Evolutionary conservation across 2,888 invertebrate species (phyloP).

Genomic region (Cryptocephalus primarius): DNA sequence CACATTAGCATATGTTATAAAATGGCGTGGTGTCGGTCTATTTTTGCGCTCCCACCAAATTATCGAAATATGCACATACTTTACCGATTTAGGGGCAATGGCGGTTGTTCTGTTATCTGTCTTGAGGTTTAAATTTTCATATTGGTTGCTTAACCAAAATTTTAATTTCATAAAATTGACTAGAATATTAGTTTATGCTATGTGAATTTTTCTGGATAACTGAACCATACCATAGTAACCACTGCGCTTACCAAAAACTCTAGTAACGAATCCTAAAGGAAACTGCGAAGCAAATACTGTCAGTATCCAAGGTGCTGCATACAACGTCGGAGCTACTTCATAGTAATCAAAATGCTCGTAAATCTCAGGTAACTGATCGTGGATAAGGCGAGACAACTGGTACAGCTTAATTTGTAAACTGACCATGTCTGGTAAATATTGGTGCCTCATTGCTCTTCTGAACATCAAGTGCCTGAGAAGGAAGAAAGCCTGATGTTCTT

Average conservation of each 20-base stretch:
- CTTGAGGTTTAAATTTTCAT: no score
- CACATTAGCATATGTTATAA: no score
- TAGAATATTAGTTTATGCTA: no score
- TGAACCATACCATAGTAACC: no score
- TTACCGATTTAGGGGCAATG: no score
- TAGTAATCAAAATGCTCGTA: slow-evolving; percentile 78
- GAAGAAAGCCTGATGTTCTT: slow-evolving; percentile 82
- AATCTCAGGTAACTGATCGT: slow-evolving; percentile 76
- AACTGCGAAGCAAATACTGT: slow-evolving; percentile 95
- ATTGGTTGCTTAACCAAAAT: no score
- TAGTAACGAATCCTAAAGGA: slow-evolving; percentile 87
- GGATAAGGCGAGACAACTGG: slow-evolving; percentile 82
- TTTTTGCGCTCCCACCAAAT: no score
- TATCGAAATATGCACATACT: no score
- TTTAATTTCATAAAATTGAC: no score
- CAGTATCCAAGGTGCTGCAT: slow-evolving; percentile 95
- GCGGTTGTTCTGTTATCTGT: no score
- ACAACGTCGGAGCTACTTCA: slow-evolving; percentile 88
- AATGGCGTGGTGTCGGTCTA: no score
- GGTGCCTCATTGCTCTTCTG: slow-evolving; percentile 71
- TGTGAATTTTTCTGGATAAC: no score
- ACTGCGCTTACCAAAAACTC: slow-evolving; percentile 71
- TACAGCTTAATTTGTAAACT: slow-evolving; percentile 83
- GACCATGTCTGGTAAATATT: slow-evolving; percentile 91
- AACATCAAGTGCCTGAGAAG: slow-evolving; percentile 88